Base-by-base conservation (phyloP, 2,888 invertebrate genomes). In the Pachycephus smyrnensis region DNA sequence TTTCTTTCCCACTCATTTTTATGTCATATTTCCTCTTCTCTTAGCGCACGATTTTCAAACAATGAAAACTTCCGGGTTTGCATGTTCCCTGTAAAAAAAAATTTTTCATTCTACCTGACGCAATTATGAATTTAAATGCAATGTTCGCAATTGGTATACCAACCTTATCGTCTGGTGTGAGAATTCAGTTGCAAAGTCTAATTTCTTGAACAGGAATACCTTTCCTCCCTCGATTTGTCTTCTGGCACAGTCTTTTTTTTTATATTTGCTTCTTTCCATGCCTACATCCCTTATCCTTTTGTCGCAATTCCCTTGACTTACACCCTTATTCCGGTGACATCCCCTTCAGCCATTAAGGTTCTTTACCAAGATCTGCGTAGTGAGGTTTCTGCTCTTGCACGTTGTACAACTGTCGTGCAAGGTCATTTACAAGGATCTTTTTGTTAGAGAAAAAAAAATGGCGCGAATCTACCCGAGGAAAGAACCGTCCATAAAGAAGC, bases 61-160 rank as follows among this genome's bases (percentile, higher is more conserved):
- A 33, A 23, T 32, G 0, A 32, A 37, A 12, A 0, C 12, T 12
- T 33, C 12, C 23, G 33, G 12, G n/a, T 32, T 32, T 73, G 33
- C 73, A 23, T 35, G 15, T 75, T 55, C 12, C 31, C 71, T 15
- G 32, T 37, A 15, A 11, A 35, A 68, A 71, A 71, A 37, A 30
- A 71, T 12, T 37, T 4, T 4, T 12, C 78, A 71, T 75, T 73
- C 35, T 73, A 33, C 68, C 36, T 73, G 75, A 73, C 33, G 75
- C 69, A 75, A 68, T 73, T 68, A 75, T 73, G 73, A 78, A 78
- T 75, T 75, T 78, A 75, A 75, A 78, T 75, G 37, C 40, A 33
- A 78, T 73, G 68, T 31, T 75, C 71, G 73, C 75, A 78, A 73
- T 78, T 69, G 75, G 4, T 40, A 40, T 12, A 40, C 40, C 40